phyloP scores from a whole-genome alignment of 2,113 vertebrate species.

The Rhinogobius similis region DNA sequence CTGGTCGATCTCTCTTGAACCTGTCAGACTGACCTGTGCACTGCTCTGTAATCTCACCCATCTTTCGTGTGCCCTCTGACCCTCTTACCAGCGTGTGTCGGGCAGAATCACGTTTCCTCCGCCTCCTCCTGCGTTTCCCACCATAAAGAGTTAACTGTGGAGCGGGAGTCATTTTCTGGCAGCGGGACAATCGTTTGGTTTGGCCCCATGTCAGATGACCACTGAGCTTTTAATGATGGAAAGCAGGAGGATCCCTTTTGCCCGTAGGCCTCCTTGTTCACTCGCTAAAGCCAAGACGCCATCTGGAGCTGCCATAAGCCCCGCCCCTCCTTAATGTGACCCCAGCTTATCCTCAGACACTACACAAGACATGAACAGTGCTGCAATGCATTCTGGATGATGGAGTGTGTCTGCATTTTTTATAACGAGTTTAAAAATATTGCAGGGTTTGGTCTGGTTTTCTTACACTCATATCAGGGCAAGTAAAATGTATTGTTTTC shows the following conservation, averaged over 20 bases:
- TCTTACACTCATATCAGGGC: no score
- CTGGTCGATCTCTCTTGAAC: background rate
- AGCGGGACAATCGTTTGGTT: conserved; percentile 6
- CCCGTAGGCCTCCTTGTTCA: conserved; percentile 23
- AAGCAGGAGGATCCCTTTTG: conserved; percentile 31
- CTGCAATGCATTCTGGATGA: conserved; percentile 43
- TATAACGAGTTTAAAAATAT: background rate
- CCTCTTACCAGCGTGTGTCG: conserved; percentile 53
- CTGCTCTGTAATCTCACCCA: conserved; percentile 57
- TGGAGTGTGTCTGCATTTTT: background rate
- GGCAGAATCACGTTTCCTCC: conserved; percentile 9
- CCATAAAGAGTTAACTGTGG: background rate
- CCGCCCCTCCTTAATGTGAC: conserved; percentile 38
- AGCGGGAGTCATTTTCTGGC: conserved; percentile 7
- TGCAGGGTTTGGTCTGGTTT: no score
- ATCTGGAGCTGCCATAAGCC: conserved; percentile 52
- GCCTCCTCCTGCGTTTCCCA: conserved; percentile 18
- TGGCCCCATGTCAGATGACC: conserved; percentile 23
- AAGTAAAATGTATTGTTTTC: no score
- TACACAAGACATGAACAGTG: conserved; percentile 23
- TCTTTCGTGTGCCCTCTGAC: conserved; percentile 66
- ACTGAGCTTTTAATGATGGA: conserved; percentile 20
- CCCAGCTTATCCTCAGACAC: conserved; percentile 34
- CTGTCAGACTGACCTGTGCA: conserved; percentile 4
- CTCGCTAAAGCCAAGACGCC: conserved; percentile 45